phyloP scores from a whole-genome alignment of 2,113 vertebrate species.

The Emberiza fucata region DNA sequence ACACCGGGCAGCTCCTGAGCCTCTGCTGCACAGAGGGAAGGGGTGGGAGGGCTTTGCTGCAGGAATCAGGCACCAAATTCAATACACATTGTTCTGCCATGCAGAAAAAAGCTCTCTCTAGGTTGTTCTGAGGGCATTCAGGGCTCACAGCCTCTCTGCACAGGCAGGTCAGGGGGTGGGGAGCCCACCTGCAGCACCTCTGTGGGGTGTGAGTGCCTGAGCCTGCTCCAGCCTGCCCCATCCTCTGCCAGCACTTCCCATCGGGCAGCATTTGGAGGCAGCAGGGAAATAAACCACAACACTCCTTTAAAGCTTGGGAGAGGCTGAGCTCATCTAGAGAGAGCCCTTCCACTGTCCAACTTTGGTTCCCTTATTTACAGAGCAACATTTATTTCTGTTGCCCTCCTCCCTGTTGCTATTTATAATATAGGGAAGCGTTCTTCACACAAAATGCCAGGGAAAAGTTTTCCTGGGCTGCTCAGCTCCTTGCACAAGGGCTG shows the following conservation, averaged over 20 bases:
- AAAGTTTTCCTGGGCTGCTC: constrained; percentile 21
- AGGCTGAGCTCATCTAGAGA: constrained; percentile 8
- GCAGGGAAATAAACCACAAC: not conserved
- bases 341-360: not conserved
- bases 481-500: not conserved
- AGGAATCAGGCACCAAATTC: not conserved
- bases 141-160: not conserved
- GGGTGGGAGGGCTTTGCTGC: not conserved
- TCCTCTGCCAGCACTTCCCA: fast-evolving
- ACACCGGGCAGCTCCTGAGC: fast-evolving
- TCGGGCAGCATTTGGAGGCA: fast-evolving
- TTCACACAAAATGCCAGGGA: not conserved
- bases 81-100: not conserved
- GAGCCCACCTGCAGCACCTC: not conserved
- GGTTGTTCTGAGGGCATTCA: not conserved
- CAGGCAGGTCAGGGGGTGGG: not conserved
- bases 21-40: not conserved
- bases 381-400: constrained; percentile 17
- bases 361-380: constrained; percentile 23
- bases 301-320: not conserved
- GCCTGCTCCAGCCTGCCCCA: not conserved
- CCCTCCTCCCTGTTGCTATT: constrained; percentile 38
- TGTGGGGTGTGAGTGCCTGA: not conserved
- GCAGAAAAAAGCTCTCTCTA: not conserved
- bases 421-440: not conserved